These are phyloP conservation scores for Puma concolor DNA, from an alignment of 2,113 vertebrate species.

Conservation along the genomic window DNA sequence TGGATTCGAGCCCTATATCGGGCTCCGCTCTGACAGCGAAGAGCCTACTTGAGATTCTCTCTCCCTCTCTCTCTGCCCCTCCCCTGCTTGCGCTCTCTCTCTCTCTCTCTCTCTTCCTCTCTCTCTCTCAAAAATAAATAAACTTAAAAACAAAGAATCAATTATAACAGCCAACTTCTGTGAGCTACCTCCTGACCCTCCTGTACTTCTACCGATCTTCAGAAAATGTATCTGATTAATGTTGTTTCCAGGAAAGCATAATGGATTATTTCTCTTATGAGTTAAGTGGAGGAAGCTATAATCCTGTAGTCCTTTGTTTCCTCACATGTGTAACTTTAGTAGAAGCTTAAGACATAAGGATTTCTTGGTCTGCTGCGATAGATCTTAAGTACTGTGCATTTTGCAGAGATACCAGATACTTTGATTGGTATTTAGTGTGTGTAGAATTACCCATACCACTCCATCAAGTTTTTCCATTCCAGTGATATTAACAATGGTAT, in stretches of 20 bases:
- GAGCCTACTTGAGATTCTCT: too few species aligned
- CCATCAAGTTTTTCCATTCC: neutral
- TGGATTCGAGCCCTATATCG: too few species aligned
- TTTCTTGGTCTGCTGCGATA: neutral
- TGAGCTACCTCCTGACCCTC: neutral
- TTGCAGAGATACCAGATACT: neutral
- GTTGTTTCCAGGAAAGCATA: neutral
- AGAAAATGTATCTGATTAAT: conserved; percentile 7
- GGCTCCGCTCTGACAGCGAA: too few species aligned
- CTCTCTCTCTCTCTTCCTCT: too few species aligned
- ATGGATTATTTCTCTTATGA: neutral
- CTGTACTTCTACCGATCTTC: neutral
- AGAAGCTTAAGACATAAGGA: neutral
- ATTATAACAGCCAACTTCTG: neutral
- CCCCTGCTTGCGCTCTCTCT: too few species aligned
- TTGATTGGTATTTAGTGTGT: neutral
- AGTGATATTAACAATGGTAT: neutral
- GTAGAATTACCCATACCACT: neutral
- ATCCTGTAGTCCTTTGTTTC: neutral
- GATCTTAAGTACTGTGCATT: neutral
- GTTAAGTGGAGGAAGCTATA: neutral
- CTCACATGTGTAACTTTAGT: neutral
- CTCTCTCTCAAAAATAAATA: too few species aligned
- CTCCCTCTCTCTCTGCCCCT: too few species aligned
- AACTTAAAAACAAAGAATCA: neutral